phyloP scores from a whole-genome alignment of 1,140 invertebrate species.

The Anagrus nilaparvatae region DNA sequence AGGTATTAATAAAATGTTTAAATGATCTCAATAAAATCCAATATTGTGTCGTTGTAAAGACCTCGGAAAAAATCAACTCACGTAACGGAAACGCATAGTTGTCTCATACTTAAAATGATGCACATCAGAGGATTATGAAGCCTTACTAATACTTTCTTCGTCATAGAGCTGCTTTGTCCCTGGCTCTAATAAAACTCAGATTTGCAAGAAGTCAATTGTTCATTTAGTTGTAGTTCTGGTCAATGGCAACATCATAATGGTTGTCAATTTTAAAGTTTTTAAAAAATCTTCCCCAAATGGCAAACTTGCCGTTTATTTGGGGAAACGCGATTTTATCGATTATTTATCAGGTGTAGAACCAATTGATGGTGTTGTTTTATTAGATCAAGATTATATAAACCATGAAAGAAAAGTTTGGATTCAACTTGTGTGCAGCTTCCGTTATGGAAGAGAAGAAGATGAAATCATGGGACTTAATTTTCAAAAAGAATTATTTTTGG shows the following conservation, averaged over 20 bases:
- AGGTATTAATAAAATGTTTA: no score
- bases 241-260: constrained; percentile 56
- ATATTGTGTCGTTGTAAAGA: no score
- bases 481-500: constrained; percentile 89
- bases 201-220: no score
- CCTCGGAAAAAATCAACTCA: no score
- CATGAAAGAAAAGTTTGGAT: constrained; percentile 78
- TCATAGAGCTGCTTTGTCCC: no score
- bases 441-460: constrained; percentile 96
- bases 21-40: no score
- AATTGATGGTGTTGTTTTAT: constrained; percentile 86
- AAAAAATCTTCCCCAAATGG: constrained; percentile 93
- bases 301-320: constrained; percentile 89
- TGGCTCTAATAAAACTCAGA: no score
- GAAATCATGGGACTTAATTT: constrained; percentile 97
- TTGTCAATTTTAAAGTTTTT: constrained; percentile 84
- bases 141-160: no score
- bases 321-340: constrained; percentile 94
- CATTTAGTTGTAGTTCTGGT: no score
- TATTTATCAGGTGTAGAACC: constrained; percentile 86
- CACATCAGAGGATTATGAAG: no score
- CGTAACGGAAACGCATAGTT: no score
- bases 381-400: constrained; percentile 86
- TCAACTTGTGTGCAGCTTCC: constrained; percentile 90
- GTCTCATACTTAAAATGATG: no score